Evolutionary conservation across 2,888 invertebrate species (phyloP).

Genomic region (Pemphredon lugubris): DNA sequence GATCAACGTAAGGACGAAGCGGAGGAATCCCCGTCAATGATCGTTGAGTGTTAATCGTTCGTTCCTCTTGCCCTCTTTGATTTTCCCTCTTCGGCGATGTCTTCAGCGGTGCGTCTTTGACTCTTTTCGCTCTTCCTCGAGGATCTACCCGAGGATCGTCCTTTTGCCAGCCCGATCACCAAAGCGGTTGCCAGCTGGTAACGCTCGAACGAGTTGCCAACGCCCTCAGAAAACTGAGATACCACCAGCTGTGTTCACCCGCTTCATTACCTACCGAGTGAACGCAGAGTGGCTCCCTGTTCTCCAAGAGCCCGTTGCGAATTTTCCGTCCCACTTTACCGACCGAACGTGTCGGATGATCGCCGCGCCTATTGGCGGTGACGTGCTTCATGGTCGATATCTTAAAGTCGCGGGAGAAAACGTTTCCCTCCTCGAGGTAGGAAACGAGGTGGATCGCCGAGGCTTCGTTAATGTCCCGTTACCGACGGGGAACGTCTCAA

Average conservation of each 20-base stretch:
- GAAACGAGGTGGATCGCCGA: neutral
- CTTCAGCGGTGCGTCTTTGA: no score
- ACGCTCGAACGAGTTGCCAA: slow-evolving; percentile 62
- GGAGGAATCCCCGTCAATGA: no score
- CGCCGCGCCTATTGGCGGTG: neutral
- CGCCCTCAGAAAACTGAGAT: slow-evolving; percentile 90
- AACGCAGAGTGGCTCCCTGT: slow-evolving; percentile 99
- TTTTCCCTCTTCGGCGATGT: neutral
- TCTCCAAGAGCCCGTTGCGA: slow-evolving; percentile 83
- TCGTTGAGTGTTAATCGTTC: neutral
- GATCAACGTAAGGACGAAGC: no score
- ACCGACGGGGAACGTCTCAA: neutral
- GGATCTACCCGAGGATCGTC: no score
- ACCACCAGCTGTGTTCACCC: slow-evolving; percentile 99
- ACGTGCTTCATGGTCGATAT: slow-evolving; percentile 14
- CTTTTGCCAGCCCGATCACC: no score
- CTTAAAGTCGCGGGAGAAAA: neutral
- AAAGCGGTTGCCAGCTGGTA: slow-evolving; percentile 43
- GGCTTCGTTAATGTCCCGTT: neutral
- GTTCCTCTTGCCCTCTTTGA: neutral
- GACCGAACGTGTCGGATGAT: slow-evolving; percentile 39
- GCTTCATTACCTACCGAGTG: slow-evolving; percentile 87
- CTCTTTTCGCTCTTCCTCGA: no score
- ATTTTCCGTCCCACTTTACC: slow-evolving; percentile 55
- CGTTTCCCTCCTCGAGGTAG: neutral